Conservation (phyloP, 2,888 invertebrate genomes). For the Adelphocoris suturalis region DNA sequence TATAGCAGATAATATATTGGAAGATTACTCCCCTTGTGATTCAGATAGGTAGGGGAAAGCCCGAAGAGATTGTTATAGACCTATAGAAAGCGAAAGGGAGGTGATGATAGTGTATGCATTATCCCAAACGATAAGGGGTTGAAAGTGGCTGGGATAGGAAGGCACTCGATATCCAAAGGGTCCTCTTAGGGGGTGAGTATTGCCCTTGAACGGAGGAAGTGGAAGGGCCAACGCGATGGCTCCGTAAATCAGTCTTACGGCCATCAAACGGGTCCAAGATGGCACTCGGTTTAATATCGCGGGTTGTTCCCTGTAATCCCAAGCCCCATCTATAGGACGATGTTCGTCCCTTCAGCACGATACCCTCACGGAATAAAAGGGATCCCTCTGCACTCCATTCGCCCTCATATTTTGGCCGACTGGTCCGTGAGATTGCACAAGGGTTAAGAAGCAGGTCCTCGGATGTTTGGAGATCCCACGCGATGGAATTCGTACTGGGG, state of each 20-base stretch:
- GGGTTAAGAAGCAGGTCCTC: neutral
- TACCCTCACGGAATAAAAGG: neutral
- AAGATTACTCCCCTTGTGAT: neutral
- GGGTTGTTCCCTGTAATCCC: slow-evolving; percentile 43
- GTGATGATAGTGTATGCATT: slow-evolving; percentile 42
- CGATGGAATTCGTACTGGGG: slow-evolving; percentile 30
- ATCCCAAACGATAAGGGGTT: slow-evolving; percentile 41
- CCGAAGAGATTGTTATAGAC: neutral
- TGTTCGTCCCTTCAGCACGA: neutral
- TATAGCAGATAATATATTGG: neutral
- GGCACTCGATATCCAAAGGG: slow-evolving; percentile 44
- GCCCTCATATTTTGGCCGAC: neutral
- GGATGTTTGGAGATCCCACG: slow-evolving; percentile 12
- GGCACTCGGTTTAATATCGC: slow-evolving; percentile 55
- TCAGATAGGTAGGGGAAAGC: neutral
- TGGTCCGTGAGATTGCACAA: slow-evolving; percentile 15
- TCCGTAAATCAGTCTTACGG: slow-evolving; percentile 49
- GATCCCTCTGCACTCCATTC: neutral
- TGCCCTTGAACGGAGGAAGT: neutral
- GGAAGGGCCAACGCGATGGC: slow-evolving; percentile 26
- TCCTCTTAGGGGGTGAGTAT: slow-evolving; percentile 47
- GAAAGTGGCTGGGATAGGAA: slow-evolving; percentile 40
- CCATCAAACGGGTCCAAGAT: slow-evolving; percentile 49
- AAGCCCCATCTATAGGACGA: slow-evolving; percentile 30
- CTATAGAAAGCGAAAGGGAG: slow-evolving; percentile 28